phyloP scores from a whole-genome alignment of 2,113 vertebrate genomes.

The Tretioscincus oriximinensis region DNA sequence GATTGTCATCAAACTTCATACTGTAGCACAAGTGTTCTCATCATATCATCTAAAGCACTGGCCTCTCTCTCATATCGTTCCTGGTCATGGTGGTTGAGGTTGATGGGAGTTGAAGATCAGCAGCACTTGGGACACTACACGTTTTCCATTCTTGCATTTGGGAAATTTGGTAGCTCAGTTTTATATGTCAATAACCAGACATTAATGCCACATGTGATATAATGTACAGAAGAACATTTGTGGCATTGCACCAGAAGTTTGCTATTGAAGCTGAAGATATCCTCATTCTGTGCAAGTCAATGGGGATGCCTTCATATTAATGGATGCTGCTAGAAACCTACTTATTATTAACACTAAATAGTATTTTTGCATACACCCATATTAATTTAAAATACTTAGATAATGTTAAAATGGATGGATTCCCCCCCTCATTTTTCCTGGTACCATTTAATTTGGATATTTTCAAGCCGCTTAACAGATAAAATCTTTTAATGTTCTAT shows the following conservation, averaged over 20 bases:
- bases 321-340: conserved; percentile 37
- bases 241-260: background rate
- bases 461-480: conserved; percentile 78
- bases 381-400: conserved; percentile 73
- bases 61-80: no score
- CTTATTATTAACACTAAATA: conserved; percentile 31
- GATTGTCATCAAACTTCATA: background rate
- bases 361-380: conserved; percentile 55
- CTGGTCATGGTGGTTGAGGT: no score
- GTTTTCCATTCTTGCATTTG: background rate
- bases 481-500: conserved; percentile 76
- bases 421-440: conserved; percentile 10
- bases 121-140: no score
- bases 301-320: conserved; percentile 26
- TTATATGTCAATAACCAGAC: background rate
- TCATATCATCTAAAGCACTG: no score
- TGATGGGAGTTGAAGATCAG: no score
- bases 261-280: background rate
- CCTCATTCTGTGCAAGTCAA: background rate
- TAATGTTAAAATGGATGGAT: conserved; percentile 63
- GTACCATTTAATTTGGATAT: conserved; percentile 71
- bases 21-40: background rate
- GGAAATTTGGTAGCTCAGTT: background rate
- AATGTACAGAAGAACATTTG: background rate
- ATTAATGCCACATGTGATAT: background rate